These are phyloP conservation scores for Synergus itoensis DNA, from an alignment of 2,888 invertebrate species.

Conservation along the genomic window DNA sequence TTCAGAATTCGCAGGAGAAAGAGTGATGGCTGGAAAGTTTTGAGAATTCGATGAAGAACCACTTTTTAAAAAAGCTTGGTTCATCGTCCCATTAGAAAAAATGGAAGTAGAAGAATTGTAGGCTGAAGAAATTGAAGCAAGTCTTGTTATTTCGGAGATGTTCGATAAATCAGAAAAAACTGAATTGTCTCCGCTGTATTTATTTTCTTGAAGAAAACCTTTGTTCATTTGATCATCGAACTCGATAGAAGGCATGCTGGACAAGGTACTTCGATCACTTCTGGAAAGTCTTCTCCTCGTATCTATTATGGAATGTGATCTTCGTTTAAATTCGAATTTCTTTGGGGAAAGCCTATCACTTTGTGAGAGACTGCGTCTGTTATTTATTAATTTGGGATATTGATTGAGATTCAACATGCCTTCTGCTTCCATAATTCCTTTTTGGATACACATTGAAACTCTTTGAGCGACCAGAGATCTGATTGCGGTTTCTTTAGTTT, in stretches of 20 bases:
- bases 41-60: conserved; percentile 34
- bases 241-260: conserved; percentile 48
- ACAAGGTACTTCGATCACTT: conserved; percentile 38
- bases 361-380: conserved; percentile 48
- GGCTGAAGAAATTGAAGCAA: conserved; percentile 51
- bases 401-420: not conserved
- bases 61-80: conserved; percentile 65
- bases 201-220: conserved; percentile 57
- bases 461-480: conserved; percentile 61
- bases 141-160: conserved; percentile 63
- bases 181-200: conserved; percentile 56
- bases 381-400: not conserved
- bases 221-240: conserved; percentile 63
- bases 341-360: conserved; percentile 32
- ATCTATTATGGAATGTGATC: conserved; percentile 57
- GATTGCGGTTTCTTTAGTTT: conserved; percentile 39
- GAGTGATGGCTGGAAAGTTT: not conserved
- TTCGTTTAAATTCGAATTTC: conserved; percentile 29
- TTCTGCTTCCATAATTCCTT: conserved; percentile 43
- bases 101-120: conserved; percentile 53
- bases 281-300: conserved; percentile 4
- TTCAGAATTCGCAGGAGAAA: not conserved
- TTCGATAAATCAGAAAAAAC: conserved; percentile 63
- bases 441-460: conserved; percentile 54
- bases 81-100: conserved; percentile 61